These are phyloP conservation scores for Rambutsinella grinnellia DNA, from an alignment of 2,888 invertebrate genomes.

Conservation along the genomic window DNA sequence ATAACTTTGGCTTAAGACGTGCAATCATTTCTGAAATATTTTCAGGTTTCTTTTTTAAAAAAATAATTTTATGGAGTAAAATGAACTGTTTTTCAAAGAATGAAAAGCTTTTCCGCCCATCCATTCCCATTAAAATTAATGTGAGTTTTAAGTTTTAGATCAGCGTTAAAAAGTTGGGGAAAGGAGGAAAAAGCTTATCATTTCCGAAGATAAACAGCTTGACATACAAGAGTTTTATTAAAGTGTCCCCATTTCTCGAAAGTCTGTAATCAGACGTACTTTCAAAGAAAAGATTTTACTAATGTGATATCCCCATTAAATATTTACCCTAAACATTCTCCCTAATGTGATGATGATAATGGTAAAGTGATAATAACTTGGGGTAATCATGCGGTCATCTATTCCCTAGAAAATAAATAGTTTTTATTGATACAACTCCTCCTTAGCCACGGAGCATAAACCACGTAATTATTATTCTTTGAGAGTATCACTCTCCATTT, in stretches of 20 bases:
- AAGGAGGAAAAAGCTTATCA: background rate
- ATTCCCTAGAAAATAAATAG: constrained; percentile 20
- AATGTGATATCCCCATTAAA: background rate
- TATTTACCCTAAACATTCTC: background rate
- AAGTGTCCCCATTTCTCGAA: background rate
- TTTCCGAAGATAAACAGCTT: background rate
- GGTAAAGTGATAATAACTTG: constrained; percentile 23
- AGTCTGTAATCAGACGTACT: background rate
- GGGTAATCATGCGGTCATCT: background rate
- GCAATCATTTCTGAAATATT: background rate
- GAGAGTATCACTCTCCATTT: background rate
- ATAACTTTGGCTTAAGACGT: no score
- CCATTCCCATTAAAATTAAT: constrained; percentile 13
- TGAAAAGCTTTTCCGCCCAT: constrained; percentile 34
- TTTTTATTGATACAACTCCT: constrained; percentile 30
- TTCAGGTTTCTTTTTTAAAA: background rate
- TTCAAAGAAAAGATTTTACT: background rate
- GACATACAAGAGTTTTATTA: background rate
- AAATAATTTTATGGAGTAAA: background rate
- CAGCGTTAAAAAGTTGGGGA: no score
- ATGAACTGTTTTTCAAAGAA: constrained; percentile 4
- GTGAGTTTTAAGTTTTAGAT: background rate
- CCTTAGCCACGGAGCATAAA: constrained; percentile 35
- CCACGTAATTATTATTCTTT: constrained; percentile 43
- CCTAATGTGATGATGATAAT: background rate